Evolutionary conservation across 37 sponge, comb jelly and placozoan genomes (phyloP), one percentile per base, ranked within the genome.

Genomic region (Eunapius fragilis): DNA sequence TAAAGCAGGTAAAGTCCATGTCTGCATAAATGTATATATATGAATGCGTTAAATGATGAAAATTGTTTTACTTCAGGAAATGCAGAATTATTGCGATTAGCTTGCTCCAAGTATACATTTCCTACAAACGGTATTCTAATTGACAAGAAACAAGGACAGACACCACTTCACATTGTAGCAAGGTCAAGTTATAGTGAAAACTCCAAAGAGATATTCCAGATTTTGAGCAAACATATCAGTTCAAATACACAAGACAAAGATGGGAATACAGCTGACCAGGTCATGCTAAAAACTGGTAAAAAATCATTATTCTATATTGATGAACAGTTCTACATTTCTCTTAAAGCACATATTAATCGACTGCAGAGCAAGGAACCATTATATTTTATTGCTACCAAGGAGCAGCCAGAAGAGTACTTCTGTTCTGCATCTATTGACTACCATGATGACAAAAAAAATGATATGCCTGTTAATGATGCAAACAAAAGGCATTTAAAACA

Each of bases 101-200:
- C 58, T 2, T 85, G 85, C 58, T 28, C 70, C 48, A 77, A 26
- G 25, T 77, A 49, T 70, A 34, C 25, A 25, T 80, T 86, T 37
- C 72, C 72, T 37, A 74, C 31, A 41, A 41, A 37, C 41, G 74
- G 72, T 10, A 36, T 28, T 9, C 33, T 86, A 3, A 58, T 75
- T 26, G 80, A 86, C 58, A 86, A 71, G 2, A 37, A 34, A 9
- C 45, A 45, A 2, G 71, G 71, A 0, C 77, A 87, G 25, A 87
- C 88, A 67, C 88, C 88, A 25, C 37, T 81, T 68, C 88, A 87
- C 33, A 28, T 70, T 34, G 70, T 47, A 25, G 58, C 49, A 33
- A 25, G 36, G 34, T 14, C 32, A 28, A 73, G 70, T 27, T 10
- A 38, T 30, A 81, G 27, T 27, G 67, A 38, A 35, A 71, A 33